Conservation (phyloP, 2,113 vertebrate genomes). For the Eonycteris spelaea region DNA sequence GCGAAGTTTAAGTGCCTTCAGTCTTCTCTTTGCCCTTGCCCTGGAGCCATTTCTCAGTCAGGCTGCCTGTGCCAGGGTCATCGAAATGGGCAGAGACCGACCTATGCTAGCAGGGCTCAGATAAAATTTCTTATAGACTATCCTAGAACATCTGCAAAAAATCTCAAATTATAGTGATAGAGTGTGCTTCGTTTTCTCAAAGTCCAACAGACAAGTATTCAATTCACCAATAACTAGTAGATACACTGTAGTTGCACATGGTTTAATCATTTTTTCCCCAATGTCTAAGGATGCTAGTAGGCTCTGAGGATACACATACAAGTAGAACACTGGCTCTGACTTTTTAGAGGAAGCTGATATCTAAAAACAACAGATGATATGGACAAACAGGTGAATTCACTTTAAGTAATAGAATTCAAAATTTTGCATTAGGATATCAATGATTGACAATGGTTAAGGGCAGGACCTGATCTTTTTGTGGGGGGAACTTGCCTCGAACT, state of each 20-base stretch:
- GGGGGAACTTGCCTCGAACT: neutral
- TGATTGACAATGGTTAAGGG: neutral
- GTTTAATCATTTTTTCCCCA: neutral
- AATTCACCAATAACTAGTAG: neutral
- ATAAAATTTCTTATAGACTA: neutral
- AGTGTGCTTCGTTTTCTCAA: neutral
- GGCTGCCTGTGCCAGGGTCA: neutral
- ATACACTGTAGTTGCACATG: neutral
- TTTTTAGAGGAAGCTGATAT: neutral
- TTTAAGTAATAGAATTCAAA: neutral
- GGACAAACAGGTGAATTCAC: neutral
- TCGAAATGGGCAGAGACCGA: neutral
- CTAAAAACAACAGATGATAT: neutral
- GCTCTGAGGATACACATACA: neutral
- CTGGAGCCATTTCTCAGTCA: neutral
- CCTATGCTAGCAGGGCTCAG: neutral
- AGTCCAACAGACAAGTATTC: neutral
- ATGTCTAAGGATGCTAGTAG: neutral
- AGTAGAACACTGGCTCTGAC: neutral
- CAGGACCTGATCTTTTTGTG: neutral
- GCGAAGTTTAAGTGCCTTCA: neutral
- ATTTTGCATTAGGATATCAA: neutral
- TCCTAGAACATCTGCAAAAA: neutral
- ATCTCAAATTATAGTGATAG: neutral
- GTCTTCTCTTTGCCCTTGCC: neutral